Evolutionary conservation across 2,888 invertebrate species (phyloP).

Genomic region (Tryphoninae sp.): DNA sequence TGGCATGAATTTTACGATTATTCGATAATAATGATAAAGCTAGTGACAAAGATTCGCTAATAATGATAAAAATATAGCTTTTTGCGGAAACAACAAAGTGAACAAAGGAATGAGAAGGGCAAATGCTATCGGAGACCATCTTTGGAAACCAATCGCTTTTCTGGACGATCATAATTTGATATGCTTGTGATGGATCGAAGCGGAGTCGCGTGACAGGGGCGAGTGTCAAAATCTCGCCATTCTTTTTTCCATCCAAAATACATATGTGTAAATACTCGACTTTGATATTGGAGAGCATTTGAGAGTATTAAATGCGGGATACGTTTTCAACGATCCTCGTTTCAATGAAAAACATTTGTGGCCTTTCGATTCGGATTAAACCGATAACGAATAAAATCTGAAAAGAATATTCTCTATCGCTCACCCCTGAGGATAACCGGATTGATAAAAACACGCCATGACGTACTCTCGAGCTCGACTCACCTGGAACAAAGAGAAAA

Average conservation of each 20-base stretch:
- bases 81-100: background rate
- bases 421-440: background rate
- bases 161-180: conserved; percentile 15
- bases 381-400: background rate
- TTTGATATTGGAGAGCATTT: background rate
- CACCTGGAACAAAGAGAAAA: conserved; percentile 55
- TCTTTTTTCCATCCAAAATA: conserved; percentile 1
- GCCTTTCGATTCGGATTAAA: background rate
- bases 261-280: conserved; percentile 24
- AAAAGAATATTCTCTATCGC: background rate
- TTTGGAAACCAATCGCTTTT: background rate
- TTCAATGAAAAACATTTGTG: background rate
- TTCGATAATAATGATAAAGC: background rate
- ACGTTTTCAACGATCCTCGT: too few relatives aligned
- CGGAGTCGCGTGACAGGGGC: background rate
- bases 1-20: background rate
- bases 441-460: background rate
- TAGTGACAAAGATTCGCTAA: background rate
- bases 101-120: background rate
- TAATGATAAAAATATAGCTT: conserved; percentile 8
- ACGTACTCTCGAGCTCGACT: conserved; percentile 32
- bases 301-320: background rate
- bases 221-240: background rate
- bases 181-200: conserved; percentile 25
- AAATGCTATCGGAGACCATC: background rate